phyloP scores from a whole-genome alignment of 2,113 vertebrate genomes.

The Sapayoa aenigma region DNA sequence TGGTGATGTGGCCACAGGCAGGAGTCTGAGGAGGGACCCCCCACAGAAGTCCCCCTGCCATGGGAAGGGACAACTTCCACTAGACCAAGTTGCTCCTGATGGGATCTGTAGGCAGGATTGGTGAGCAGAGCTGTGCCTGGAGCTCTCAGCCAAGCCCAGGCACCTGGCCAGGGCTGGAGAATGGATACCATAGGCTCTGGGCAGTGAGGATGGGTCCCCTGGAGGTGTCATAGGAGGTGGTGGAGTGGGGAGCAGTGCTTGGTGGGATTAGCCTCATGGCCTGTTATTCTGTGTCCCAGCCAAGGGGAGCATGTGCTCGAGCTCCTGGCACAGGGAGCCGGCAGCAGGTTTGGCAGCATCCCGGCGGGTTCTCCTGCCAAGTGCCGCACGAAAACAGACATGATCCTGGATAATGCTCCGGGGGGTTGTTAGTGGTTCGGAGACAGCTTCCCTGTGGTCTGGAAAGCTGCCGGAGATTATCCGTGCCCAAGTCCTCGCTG shows the following conservation, averaged over 20 bases:
- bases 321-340: background rate
- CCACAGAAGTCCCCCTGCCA: background rate
- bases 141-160: background rate
- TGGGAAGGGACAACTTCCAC: background rate
- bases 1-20: background rate
- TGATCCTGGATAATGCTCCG: accelerated
- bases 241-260: background rate
- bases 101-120: background rate
- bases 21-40: background rate
- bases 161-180: background rate
- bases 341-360: background rate
- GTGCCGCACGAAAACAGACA: accelerated
- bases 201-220: background rate
- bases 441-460: background rate
- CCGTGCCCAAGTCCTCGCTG: background rate
- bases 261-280: accelerated
- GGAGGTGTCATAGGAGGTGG: background rate
- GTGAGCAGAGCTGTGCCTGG: background rate
- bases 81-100: background rate
- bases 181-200: background rate
- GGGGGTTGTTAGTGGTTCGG: background rate
- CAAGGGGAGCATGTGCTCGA: background rate
- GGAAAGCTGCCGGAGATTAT: background rate
- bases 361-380: background rate
- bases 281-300: background rate